These are phyloP conservation scores for Chaetogeoica ovagalla DNA, from an alignment of 2,888 invertebrate species.

Conservation along the genomic window DNA sequence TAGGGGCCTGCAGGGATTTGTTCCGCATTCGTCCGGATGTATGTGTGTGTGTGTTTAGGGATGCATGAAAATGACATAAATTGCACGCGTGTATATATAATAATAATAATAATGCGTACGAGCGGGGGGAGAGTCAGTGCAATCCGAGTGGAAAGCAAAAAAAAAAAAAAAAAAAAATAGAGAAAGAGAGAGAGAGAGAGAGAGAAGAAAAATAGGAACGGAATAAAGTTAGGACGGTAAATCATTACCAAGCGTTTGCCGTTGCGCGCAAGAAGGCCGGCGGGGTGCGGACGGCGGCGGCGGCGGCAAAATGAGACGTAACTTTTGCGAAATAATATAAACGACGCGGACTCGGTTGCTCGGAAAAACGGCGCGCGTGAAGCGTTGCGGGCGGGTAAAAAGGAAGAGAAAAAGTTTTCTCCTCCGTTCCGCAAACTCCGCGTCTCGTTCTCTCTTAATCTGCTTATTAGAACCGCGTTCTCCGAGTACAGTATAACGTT, in stretches of 20 bases:
- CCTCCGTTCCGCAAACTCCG: conserved; percentile 1
- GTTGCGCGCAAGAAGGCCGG: neutral
- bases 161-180: neutral
- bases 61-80: conserved; percentile 48
- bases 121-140: neutral
- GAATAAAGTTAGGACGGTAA: conserved; percentile 49
- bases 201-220: conserved; percentile 17
- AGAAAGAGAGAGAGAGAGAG: neutral
- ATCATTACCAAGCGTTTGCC: conserved; percentile 46
- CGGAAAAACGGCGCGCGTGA: conserved; percentile 20
- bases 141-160: conserved; percentile 36
- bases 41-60: conserved; percentile 8
- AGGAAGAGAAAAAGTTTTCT: conserved; percentile 44
- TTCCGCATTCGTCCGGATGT: conserved; percentile 3
- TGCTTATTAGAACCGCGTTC: conserved; percentile 46
- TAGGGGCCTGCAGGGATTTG: neutral
- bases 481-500: neutral
- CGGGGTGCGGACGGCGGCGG: neutral
- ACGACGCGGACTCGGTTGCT: conserved; percentile 31
- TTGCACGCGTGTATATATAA: conserved; percentile 8
- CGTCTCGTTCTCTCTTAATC: conserved; percentile 32
- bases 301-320: conserved; percentile 39
- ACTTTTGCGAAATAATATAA: conserved; percentile 44
- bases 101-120: neutral
- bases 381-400: neutral